Base-by-base conservation (phyloP, 2,113 vertebrate species). In the Parotia lawesii region DNA sequence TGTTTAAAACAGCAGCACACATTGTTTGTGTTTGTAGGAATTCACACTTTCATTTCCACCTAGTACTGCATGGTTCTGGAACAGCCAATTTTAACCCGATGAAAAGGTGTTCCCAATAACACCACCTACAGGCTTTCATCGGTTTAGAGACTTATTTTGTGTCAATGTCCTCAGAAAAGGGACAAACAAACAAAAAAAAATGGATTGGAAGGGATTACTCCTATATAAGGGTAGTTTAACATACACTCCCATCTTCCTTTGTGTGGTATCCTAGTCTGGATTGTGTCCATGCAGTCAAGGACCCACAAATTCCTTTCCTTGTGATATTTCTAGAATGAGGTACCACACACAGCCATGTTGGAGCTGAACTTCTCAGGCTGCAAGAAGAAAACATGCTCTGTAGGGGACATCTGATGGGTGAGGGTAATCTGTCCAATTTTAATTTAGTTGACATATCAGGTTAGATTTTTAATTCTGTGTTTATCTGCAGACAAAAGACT, bases 391-490 rank as follows among this genome's bases (percentile, higher is more conserved):
- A 57, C 4, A 3, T 19, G 6, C 12, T 71, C 54, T 57, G 73
- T 8, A 61, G 29, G 67, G 71, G 81, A 75, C 0, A 1, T 44
- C 61, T 53, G 53, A 54, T 53, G 45, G 45, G 38, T 88, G 66
- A 58, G 40, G 47, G 45, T 45, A 82, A 94, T 61, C 75, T 84
- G 54, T 29, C 88, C 83, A 71, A n/a, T 84, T 95, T 96, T 89
- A 91, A 95, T 95, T 96, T 74, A 94, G 65, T 74, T 92, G 79
- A 77, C 79, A 50, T 35, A 83, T 44, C 53, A 74, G 74, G 66
- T 40, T 91, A 70, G 66, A 95, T 82, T 93, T 94, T 95, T 91
- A 93, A 96, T 94, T 91, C 66, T 71, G 25, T 80, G 71, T 96
- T 90, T 89, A 94, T 82, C 69, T 94, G 60, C 38, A 95, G 79